phyloP scores from a whole-genome alignment of 2,113 vertebrate species.

The Myotis brandtii region DNA sequence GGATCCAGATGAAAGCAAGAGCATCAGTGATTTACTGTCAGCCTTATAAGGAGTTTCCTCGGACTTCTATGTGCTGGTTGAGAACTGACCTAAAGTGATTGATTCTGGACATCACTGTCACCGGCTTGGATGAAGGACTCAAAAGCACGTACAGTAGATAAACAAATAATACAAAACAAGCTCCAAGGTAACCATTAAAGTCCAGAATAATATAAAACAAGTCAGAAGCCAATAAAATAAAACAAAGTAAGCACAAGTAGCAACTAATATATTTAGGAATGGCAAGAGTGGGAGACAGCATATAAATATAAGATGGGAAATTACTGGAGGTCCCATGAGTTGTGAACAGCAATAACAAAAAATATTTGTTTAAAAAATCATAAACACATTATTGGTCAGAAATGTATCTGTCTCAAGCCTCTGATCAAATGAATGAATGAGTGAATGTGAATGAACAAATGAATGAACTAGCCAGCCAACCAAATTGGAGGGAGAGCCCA shows the following conservation, averaged over 20 bases:
- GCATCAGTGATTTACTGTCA: neutral
- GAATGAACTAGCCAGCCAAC: neutral
- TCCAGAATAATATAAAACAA: conserved; percentile 1
- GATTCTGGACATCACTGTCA: neutral
- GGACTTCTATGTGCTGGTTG: neutral
- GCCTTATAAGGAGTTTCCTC: neutral
- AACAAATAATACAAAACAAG: neutral
- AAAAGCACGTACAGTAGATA: neutral
- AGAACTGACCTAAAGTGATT: neutral
- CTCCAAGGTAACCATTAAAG: neutral
- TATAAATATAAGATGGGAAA: neutral
- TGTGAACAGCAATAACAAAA: neutral
- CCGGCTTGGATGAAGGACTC: neutral
- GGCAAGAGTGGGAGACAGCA: neutral
- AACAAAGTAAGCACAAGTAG: neutral
- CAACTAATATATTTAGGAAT: neutral
- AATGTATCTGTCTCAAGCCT: neutral
- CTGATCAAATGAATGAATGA: neutral
- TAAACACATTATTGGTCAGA: neutral
- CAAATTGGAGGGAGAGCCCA: neutral
- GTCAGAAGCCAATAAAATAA: neutral
- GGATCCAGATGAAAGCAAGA: neutral
- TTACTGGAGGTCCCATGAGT: neutral
- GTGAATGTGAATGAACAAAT: neutral
- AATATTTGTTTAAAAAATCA: neutral